Conservation (phyloP, 2,113 vertebrate genomes). For the Heterotilapia buettikoferi region DNA sequence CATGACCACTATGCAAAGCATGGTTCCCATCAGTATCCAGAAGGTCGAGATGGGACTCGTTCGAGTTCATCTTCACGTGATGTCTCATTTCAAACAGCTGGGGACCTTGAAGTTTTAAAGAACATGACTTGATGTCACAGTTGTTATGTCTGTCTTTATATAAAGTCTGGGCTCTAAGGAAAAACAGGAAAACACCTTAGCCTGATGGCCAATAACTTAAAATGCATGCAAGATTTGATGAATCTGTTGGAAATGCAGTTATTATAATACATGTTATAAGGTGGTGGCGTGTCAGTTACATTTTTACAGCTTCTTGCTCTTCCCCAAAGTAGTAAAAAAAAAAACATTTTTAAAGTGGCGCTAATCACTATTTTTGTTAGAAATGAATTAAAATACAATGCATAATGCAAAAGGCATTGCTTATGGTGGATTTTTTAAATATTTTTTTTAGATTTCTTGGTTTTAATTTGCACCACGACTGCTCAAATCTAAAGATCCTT, state of each 20-base stretch:
- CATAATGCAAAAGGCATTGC: accelerated
- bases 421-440: background rate
- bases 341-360: accelerated
- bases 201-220: accelerated
- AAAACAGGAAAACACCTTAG: background rate
- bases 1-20: accelerated
- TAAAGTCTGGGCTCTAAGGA: background rate
- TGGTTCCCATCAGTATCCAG: accelerated
- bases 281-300: accelerated
- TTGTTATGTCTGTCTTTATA: background rate
- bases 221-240: background rate
- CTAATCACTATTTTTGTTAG: background rate
- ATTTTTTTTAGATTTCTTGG: background rate
- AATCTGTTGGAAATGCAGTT: background rate
- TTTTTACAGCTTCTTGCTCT: background rate
- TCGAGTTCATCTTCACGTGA: background rate
- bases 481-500: background rate
- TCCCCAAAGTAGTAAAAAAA: background rate
- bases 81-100: background rate
- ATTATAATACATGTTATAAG: background rate
- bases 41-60: background rate
- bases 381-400: background rate
- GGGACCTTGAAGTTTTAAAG: background rate
- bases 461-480: background rate
- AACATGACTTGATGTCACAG: background rate